phyloP scores from a whole-genome alignment of 2,797 vertebrate species.

The Accipiter superciliosus region DNA sequence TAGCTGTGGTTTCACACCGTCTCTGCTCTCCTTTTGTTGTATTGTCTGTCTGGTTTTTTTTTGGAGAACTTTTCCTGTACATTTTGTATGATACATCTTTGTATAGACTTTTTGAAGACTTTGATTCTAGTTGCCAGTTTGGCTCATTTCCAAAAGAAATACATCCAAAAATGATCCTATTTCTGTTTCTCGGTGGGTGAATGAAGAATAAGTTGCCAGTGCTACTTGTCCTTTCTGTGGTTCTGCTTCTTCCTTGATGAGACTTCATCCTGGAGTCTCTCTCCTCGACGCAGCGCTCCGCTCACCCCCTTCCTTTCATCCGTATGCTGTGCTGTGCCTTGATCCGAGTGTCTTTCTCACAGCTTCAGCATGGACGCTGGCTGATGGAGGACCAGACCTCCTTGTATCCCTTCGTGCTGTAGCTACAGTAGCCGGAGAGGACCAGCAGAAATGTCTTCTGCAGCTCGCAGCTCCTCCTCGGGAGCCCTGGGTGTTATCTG shows the following conservation, averaged over 20 bases:
- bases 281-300: fast-evolving
- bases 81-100: constrained; percentile 83
- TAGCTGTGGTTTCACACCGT: constrained; percentile 60
- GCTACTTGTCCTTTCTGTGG: constrained; percentile 13
- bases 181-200: constrained; percentile 56
- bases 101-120: constrained; percentile 83
- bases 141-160: constrained; percentile 82
- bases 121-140: constrained; percentile 78
- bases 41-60: constrained; percentile 64
- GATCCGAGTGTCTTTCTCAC: not conserved
- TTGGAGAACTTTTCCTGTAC: constrained; percentile 75
- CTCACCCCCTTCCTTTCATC: not conserved
- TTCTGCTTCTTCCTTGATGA: not conserved
- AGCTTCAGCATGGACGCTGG: fast-evolving
- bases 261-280: not conserved
- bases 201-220: constrained; percentile 4
- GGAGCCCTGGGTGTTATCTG: not conserved
- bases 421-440: fast-evolving
- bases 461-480: not conserved
- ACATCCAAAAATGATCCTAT: constrained; percentile 67
- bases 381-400: not conserved
- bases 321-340: fast-evolving
- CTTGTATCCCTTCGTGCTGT: fast-evolving
- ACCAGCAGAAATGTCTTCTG: too few species aligned
- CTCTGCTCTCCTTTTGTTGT: constrained; percentile 63